Conservation (phyloP, 2,113 vertebrate species). For the Boleophthalmus pectinirostris region DNA sequence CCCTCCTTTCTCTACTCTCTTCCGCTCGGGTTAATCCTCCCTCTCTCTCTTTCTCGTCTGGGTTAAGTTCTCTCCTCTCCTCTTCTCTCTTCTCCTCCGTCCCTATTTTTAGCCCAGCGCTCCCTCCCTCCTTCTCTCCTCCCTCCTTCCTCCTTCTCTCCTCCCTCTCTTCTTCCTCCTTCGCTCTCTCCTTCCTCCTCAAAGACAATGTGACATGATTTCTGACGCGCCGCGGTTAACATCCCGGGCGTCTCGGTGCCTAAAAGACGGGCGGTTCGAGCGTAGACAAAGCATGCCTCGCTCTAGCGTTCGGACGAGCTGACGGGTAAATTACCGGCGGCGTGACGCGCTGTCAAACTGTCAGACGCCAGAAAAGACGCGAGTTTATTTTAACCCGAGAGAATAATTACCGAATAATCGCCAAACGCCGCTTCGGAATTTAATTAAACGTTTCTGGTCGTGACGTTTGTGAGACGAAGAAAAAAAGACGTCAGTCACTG, state of each 20-base stretch:
- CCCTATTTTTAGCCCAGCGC: too few species aligned
- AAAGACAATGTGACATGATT: constrained; percentile 60
- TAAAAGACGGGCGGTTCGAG: neutral
- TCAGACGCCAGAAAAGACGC: neutral
- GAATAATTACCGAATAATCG: neutral
- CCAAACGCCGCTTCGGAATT: neutral
- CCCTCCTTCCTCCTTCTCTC: constrained; percentile 9
- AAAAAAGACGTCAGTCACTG: too few species aligned
- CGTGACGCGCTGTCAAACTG: neutral
- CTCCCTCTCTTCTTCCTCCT: too few species aligned
- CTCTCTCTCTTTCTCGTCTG: neutral
- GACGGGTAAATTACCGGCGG: neutral
- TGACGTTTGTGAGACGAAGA: too few species aligned
- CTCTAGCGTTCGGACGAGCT: neutral
- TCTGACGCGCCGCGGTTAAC: constrained; percentile 41
- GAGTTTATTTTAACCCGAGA: neutral
- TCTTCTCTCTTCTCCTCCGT: neutral
- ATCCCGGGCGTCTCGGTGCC: neutral
- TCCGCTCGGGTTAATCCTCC: constrained; percentile 12
- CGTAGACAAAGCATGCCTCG: neutral
- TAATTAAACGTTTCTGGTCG: neutral
- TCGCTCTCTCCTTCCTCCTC: constrained; percentile 19
- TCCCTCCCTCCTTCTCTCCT: too few species aligned
- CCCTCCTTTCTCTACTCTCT: neutral
- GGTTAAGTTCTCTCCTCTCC: too few species aligned